Evolutionary conservation across 2,888 invertebrate genomes (phyloP).

Genomic region (Agriotes lineatus): DNA sequence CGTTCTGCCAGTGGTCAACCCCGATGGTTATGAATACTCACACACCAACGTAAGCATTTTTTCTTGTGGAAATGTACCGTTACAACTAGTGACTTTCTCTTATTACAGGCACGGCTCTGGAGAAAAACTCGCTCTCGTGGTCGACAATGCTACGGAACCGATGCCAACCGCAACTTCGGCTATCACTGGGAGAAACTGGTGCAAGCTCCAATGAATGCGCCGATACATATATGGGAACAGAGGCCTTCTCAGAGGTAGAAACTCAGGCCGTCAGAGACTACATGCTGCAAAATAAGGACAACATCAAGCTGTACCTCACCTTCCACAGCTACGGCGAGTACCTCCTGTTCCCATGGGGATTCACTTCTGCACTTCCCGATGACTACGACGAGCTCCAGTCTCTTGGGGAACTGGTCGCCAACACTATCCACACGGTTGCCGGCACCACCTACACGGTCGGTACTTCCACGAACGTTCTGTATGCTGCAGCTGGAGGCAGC

Average conservation of each 20-base stretch:
- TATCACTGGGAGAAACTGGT: constrained; percentile 73
- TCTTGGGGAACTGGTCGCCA: constrained; percentile 65
- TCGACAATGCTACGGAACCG: constrained; percentile 74
- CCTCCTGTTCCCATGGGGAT: constrained; percentile 79
- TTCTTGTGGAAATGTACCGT: constrained; percentile 38
- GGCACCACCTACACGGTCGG: constrained; percentile 69
- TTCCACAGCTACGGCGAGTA: constrained; percentile 85
- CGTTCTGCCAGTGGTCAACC: constrained; percentile 67
- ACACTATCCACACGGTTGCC: constrained; percentile 62
- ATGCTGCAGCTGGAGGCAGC: constrained; percentile 74
- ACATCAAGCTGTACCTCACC: constrained; percentile 75
- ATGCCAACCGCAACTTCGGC: constrained; percentile 83
- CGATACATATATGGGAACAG: constrained; percentile 65
- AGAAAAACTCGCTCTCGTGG: constrained; percentile 75
- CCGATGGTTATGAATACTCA: constrained; percentile 70
- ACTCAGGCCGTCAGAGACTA: constrained; percentile 70
- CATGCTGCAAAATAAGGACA: constrained; percentile 66
- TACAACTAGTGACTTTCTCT: no score
- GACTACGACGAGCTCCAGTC: constrained; percentile 67
- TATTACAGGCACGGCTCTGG: constrained; percentile 73
- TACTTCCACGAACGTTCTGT: constrained; percentile 63
- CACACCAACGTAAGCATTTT: constrained; percentile 50
- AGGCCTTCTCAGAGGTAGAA: constrained; percentile 70
- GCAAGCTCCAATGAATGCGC: constrained; percentile 62
- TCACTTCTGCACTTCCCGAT: constrained; percentile 67